Evolutionary conservation across 2,888 invertebrate genomes (phyloP), one percentile per base, ranked within the genome.

Genomic region (Atethmia centrago): DNA sequence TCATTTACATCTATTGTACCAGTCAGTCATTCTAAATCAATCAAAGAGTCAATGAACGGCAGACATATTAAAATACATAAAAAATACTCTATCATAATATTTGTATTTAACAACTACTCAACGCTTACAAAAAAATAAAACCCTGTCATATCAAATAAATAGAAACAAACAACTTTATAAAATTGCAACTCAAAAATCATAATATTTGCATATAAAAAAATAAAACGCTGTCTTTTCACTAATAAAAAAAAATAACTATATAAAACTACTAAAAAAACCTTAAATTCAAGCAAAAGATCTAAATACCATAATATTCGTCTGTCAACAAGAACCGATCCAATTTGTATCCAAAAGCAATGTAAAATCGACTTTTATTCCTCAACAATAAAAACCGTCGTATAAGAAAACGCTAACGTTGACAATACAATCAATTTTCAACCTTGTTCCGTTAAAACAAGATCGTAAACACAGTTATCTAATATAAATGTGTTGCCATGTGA

Each of bases 401-500:
- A 55, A 65, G 45, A 62, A 79, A 56, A 61, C 56, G 47, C 28
- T 14, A 63, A 36, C 40, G 55, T 14, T 16, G 28, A 53, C 2
- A 42, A 8, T 42, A 0, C 45, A 56, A 25, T 58, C 16, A 36
- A 74, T 31, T 62, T 16, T 5, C 25, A 55, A 71, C 12, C 25
- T 71, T 75, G 66, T 0, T 0, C 0, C 2, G 0, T 40, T 0
- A 4, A 1, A 14, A 68, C 64, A 70, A 79, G 42, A 36, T 28
- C 16, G 0, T 25, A 70, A 62, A 25, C 9, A 45, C 8, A 28
- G 14, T 74, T 58, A 64, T 9, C 42, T 62, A 63, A 71, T 25
- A 36, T 0, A 1, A 12, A 25, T 61, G 70, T 79, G 74, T 83
- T 83, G 71, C 78, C 53, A 71, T 74, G 42, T 73, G 64, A 71